Evolutionary conservation across 2,888 invertebrate genomes (phyloP).

Genomic region (Oscheius myriophilus): DNA sequence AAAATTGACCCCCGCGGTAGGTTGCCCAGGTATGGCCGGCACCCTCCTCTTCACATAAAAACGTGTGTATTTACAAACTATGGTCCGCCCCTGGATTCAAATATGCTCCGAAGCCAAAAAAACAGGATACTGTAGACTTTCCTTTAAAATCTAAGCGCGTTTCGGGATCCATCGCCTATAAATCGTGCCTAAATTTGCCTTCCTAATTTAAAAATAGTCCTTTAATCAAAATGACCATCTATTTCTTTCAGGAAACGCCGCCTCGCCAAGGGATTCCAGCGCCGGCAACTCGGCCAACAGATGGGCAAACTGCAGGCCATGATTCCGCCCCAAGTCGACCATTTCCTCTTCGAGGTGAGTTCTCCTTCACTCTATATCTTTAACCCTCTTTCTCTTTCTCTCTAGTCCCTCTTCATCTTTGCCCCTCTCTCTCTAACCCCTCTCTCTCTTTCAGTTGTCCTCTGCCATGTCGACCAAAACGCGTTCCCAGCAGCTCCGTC

Average conservation of each 20-base stretch:
- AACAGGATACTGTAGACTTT: too few species aligned
- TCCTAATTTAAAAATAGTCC: too few species aligned
- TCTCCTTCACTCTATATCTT: background rate
- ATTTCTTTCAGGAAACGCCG: background rate
- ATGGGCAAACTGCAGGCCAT: slow-evolving; percentile 1
- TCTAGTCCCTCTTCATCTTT: background rate
- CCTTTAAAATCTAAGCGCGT: too few species aligned
- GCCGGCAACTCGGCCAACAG: background rate
- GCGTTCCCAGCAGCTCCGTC: background rate
- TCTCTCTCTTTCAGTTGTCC: background rate
- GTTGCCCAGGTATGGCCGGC: too few species aligned
- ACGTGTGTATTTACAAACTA: too few species aligned
- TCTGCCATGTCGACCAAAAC: background rate
- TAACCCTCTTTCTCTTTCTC: background rate
- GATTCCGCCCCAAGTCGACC: background rate
- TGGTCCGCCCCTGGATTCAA: too few species aligned
- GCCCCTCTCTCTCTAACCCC: background rate
- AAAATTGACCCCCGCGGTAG: too few species aligned
- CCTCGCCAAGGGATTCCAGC: background rate
- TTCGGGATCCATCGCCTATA: too few species aligned
- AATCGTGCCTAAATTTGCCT: too few species aligned
- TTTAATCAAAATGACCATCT: background rate
- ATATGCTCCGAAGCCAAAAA: too few species aligned
- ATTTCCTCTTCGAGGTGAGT: background rate
- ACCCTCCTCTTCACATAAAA: too few species aligned